Evolutionary conservation across 2,797 vertebrate species (phyloP), one percentile per base, ranked within the genome.

Genomic region (Typhlichthys subterraneus): DNA sequence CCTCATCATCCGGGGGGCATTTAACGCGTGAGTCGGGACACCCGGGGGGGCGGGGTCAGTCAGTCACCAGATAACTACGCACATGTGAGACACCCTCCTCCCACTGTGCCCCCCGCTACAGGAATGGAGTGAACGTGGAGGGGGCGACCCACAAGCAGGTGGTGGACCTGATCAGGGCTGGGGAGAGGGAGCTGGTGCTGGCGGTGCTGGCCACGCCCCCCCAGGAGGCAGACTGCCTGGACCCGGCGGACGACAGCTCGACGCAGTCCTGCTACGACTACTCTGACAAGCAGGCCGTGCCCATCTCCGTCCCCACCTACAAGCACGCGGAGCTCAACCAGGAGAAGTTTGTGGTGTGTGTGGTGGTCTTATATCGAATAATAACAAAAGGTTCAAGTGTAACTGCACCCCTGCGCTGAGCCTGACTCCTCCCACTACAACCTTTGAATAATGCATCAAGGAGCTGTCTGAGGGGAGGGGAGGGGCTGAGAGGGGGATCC

Each of bases 111-210:
- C 79, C 72, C 42, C 2, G 3, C 23, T 23, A 64, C 69, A 98
- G 97, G 63, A 99, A 98, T 1, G 94, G 95, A 5, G 95, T 98
- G 83, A 98, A 97, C 11, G 97, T 99, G 0, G 97, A 99, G 33
- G 96, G 97, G 17, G 96, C 96, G 0, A 99, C 96, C 0, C 97
- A 99, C 88, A 98, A 98, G 91, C 97, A 99, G 83, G 97, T 98
- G 89, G 97, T 99, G 85, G 97, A 99, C 69, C 94, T 99, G 89
- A 99, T 99, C 84, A 95, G 97, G 0, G 97, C 96, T 0, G 97
- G 96, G 0, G 96, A 99, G 89, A 91, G 93, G 84, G 96, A 98
- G 86, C 86, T 99, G 71, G 90, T 96, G 33, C 90, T 98, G 67
- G 95, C 96, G 0, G 95, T 99, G 80, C 77, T 99, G 65, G 97